These are phyloP conservation scores for Mustela nigripes DNA, from an alignment of 2,113 vertebrate genomes.

Conservation along the genomic window DNA sequence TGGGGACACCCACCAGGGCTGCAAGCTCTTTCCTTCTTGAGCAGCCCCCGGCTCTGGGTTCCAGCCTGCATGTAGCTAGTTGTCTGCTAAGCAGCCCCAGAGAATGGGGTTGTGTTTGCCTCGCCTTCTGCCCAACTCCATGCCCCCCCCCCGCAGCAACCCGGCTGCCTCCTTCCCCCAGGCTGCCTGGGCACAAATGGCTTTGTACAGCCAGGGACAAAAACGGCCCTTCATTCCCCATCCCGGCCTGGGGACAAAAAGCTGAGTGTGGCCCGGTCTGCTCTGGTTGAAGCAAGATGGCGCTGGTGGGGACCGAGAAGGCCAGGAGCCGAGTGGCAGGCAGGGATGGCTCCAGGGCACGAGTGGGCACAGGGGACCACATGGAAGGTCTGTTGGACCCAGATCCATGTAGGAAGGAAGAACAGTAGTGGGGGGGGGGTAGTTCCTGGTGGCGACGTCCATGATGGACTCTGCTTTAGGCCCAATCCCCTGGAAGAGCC, in stretches of 20 bases:
- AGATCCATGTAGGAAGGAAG: neutral
- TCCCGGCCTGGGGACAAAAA: slow-evolving; percentile 74
- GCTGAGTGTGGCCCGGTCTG: slow-evolving; percentile 66
- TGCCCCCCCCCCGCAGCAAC: rapidly evolving
- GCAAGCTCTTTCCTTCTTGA: slow-evolving; percentile 57
- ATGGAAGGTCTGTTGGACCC: neutral
- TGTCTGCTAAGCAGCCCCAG: slow-evolving; percentile 59
- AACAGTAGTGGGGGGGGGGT: neutral
- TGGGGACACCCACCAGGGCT: slow-evolving; percentile 40
- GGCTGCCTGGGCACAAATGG: slow-evolving; percentile 63
- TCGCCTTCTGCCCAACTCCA: neutral
- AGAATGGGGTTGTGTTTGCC: slow-evolving; percentile 76
- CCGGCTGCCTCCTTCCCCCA: neutral
- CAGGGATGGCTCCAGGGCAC: slow-evolving; percentile 5
- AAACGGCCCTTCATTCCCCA: slow-evolving; percentile 70
- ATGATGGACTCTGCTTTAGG: neutral
- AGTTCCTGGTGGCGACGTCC: neutral
- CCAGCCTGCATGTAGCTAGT: slow-evolving; percentile 10
- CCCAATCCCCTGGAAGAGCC: neutral
- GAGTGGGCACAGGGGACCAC: neutral
- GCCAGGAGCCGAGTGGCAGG: neutral
- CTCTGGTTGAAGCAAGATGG: slow-evolving; percentile 40
- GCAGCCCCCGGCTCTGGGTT: neutral
- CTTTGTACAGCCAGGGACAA: slow-evolving; percentile 74
- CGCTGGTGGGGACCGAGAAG: neutral